Evolutionary conservation across 2,888 invertebrate genomes (phyloP).

Genomic region (Galerucella pusilla): DNA sequence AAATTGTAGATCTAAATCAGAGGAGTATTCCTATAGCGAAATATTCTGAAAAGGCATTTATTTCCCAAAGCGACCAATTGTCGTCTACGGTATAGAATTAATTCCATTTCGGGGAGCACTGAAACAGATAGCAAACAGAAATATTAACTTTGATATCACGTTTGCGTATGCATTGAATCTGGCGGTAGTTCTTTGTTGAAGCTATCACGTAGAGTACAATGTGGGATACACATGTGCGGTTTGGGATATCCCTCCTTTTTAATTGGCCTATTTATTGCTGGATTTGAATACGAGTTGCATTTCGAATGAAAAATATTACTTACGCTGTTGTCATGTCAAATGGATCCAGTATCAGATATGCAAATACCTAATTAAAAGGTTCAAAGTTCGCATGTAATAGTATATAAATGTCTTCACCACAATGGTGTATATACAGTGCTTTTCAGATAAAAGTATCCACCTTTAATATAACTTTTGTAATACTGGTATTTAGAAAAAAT

Average conservation of each 20-base stretch:
- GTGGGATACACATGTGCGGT: background rate
- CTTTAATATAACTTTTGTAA: no score
- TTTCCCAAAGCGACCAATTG: slow-evolving; percentile 20
- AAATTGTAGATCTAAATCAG: slow-evolving; percentile 19
- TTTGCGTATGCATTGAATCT: slow-evolving; percentile 17
- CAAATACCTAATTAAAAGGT: no score
- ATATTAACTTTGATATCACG: slow-evolving; percentile 26
- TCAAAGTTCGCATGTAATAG: no score
- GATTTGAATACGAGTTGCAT: background rate
- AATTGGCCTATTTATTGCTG: background rate
- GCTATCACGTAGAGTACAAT: slow-evolving; percentile 3
- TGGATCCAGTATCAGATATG: no score
- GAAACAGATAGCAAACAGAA: slow-evolving; percentile 24
- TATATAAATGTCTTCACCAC: no score
- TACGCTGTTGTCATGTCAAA: no score
- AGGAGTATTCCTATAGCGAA: slow-evolving; percentile 3
- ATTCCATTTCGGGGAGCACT: slow-evolving; percentile 14
- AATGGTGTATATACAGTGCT: no score
- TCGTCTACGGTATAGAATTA: slow-evolving; percentile 16
- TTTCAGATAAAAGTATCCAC: no score
- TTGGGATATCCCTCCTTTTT: background rate
- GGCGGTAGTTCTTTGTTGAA: slow-evolving; percentile 3
- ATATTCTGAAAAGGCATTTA: slow-evolving; percentile 17
- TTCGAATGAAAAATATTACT: no score
- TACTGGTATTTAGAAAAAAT: no score